Base-by-base conservation (phyloP, 2,888 invertebrate genomes). In the Cryptophagus acutangulus region DNA sequence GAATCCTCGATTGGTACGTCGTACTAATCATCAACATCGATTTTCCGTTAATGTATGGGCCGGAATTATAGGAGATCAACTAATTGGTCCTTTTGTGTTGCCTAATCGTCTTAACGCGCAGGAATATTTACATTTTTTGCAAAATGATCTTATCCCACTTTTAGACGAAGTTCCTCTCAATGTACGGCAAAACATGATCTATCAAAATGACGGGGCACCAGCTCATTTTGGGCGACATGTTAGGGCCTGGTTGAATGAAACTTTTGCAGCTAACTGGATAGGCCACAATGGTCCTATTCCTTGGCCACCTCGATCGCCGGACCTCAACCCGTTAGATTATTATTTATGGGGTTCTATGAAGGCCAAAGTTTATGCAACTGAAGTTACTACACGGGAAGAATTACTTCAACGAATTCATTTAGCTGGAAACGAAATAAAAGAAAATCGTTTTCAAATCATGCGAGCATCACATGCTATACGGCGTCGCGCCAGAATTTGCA, bases 151-250 rank as follows among this genome's bases (percentile, higher is more conserved):
- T n/a, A n/a, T n/a, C n/a, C n/a, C n/a, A n/a, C n/a, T n/a, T n/a
- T n/a, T n/a, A n/a, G n/a, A n/a, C n/a, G n/a, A n/a, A n/a, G n/a
- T n/a, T n/a, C n/a, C n/a, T n/a, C n/a, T n/a, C n/a, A n/a, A n/a
- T n/a, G n/a, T n/a, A n/a, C n/a, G n/a, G n/a, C n/a, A n/a, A n/a
- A n/a, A n/a, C n/a, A n/a, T n/a, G n/a, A n/a, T n/a, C n/a, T n/a
- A 17, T 2, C 37, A 37, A 10, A 17, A 37, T 5, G 25, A 38
- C 12, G 38, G 33, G 3, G 31, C 31, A 3, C 14, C 31, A 16
- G 4, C 31, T 3, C 31, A 31, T 31, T 10, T 15, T 15, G 31
- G 15, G 3, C 3, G 14, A 31, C 3, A 6, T n/a, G 15, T 26
- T 8, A 3, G 6, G 14, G 25, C 1, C 8, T 26, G 17, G 17